A percentile compares a stretch with the other conserved stretches of the same genome.
Conservation (phyloP, 2,888 invertebrate species). For the Agrotis ipsilon region DNA sequence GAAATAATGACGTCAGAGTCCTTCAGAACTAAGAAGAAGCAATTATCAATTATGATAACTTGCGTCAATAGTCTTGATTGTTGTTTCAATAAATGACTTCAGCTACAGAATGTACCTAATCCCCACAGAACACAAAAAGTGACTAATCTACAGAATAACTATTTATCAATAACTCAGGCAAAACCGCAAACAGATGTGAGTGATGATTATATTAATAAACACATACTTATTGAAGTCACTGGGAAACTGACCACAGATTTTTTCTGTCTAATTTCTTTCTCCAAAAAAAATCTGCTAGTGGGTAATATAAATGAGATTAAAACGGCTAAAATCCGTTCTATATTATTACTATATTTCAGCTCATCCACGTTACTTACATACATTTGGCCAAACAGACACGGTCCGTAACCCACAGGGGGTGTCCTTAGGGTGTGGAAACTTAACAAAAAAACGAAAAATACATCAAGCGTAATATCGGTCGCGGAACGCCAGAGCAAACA, state of each 20-base stretch:
- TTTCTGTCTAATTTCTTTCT: neutral
- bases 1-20: neutral
- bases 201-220: neutral
- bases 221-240: neutral
- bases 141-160: conserved; percentile 23
- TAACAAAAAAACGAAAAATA: too few relatives aligned
- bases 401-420: too few relatives aligned
- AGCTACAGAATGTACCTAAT: conserved; percentile 1
- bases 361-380: too few relatives aligned
- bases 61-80: conserved; percentile 17
- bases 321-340: too few relatives aligned
- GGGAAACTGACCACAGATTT: neutral
- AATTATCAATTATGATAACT: neutral
- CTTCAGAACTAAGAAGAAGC: neutral
- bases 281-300: too few relatives aligned
- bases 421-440: too few relatives aligned
- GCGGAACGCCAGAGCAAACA: too few relatives aligned
- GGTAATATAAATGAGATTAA: too few relatives aligned
- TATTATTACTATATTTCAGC: too few relatives aligned
- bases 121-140: conserved; percentile 25
- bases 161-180: conserved; percentile 18
- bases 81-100: conserved; percentile 11
- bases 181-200: conserved; percentile 30
- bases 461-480: too few relatives aligned
- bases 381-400: too few relatives aligned